These are phyloP conservation scores for Todiramphus chloris DNA, from an alignment of 2,113 vertebrate species.

Conservation along the genomic window DNA sequence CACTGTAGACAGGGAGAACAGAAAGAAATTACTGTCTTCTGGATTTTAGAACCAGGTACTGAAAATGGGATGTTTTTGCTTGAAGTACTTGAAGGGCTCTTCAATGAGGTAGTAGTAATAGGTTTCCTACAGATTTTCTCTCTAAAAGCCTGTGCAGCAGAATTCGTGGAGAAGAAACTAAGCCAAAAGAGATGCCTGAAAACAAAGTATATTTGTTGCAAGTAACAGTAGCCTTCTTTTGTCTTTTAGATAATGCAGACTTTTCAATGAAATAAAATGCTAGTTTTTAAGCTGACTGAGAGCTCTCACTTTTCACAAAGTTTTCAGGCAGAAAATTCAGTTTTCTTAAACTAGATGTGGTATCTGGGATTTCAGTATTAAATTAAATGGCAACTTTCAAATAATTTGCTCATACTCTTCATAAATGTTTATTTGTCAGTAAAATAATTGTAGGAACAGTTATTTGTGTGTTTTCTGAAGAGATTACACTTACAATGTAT, in stretches of 20 bases:
- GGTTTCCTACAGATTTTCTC: not conserved
- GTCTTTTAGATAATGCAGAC: not conserved
- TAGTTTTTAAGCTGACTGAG: not conserved
- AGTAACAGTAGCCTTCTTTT: not conserved
- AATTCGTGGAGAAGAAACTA: not conserved
- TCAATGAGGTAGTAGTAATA: not conserved
- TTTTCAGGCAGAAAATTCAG: not conserved
- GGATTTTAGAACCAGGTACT: not conserved
- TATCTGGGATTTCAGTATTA: not conserved
- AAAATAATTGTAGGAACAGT: not conserved
- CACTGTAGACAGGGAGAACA: not conserved
- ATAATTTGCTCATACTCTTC: not conserved
- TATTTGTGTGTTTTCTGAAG: constrained; percentile 9
- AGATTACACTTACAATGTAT: not conserved
- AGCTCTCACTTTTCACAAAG: not conserved
- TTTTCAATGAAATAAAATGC: not conserved
- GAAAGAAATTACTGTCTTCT: not conserved
- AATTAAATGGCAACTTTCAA: not conserved
- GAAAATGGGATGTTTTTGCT: not conserved
- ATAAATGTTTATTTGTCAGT: not conserved
- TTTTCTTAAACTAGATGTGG: not conserved
- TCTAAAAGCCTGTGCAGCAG: not conserved
- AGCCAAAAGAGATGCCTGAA: not conserved
- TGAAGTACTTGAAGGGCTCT: not conserved
- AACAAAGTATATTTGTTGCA: not conserved